A percentile compares a stretch with the other conserved stretches of the same genome.
phyloP scores from a whole-genome alignment of 2,888 invertebrate species.

The Busseola fusca region DNA sequence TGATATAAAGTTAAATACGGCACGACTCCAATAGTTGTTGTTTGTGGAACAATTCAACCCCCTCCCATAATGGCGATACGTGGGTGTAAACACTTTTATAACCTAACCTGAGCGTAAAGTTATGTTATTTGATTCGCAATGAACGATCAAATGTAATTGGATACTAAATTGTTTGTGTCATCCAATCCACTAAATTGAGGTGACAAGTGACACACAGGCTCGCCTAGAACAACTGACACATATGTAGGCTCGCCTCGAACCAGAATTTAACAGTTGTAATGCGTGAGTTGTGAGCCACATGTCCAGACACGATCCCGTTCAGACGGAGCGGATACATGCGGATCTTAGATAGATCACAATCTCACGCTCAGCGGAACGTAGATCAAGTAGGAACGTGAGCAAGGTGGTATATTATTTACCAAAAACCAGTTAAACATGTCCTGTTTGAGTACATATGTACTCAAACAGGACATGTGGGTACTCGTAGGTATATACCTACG shows the following conservation, averaged over 20 bases:
- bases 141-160: not conserved
- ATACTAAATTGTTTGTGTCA: not conserved
- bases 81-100: not conserved
- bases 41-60: not conserved
- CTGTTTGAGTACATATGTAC: not conserved
- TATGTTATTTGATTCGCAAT: not conserved
- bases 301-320: too few species aligned
- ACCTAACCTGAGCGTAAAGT: not conserved
- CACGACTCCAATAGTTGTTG: not conserved
- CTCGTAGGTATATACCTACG: too few species aligned
- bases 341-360: too few species aligned
- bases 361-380: too few species aligned
- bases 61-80: not conserved
- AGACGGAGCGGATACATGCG: too few species aligned
- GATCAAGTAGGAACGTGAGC: too few species aligned
- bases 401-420: not conserved
- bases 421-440: not conserved
- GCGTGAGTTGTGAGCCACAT: slow-evolving; percentile 1
- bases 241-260: too few species aligned
- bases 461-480: not conserved
- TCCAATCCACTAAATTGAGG: not conserved
- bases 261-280: slow-evolving; percentile 16
- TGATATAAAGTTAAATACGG: not conserved
- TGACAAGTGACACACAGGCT: not conserved
- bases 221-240: too few species aligned